Conservation (phyloP, 2,888 invertebrate genomes). For the Rhamphomyia laevipes region DNA sequence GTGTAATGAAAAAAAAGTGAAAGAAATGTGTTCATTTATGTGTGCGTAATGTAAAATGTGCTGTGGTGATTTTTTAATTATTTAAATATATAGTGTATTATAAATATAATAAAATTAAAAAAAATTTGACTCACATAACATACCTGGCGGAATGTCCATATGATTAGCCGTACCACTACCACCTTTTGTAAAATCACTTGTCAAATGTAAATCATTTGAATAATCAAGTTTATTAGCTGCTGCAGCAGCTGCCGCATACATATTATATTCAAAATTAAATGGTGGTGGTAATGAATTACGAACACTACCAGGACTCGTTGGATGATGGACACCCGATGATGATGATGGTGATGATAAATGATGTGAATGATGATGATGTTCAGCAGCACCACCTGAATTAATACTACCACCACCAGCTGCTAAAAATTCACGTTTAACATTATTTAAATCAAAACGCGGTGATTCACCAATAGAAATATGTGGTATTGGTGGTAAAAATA, state of each 20-base stretch:
- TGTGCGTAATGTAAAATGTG: too few species aligned
- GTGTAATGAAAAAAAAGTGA: too few species aligned
- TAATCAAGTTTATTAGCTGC: constrained; percentile 25
- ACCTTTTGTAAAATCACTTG: constrained; percentile 34
- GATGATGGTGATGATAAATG: constrained; percentile 23
- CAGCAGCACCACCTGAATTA: constrained; percentile 20
- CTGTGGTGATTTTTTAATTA: too few species aligned
- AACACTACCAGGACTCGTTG: constrained; percentile 14
- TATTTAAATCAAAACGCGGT: constrained; percentile 31
- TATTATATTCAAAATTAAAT: constrained; percentile 17
- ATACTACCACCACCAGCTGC: constrained; percentile 8
- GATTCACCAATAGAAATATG: constrained; percentile 35
- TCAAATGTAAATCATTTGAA: constrained; percentile 34
- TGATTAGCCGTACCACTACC: constrained; percentile 25
- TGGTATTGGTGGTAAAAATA: constrained; percentile 33
- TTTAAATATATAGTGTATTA: not conserved
- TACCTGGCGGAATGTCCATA: constrained; percentile 39
- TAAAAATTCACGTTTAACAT: constrained; percentile 29
- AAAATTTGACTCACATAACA: constrained; percentile 14
- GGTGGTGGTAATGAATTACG: constrained; percentile 13
- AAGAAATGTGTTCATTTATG: too few species aligned
- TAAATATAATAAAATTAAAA: too few species aligned
- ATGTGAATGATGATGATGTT: constrained; percentile 31
- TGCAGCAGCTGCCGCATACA: constrained; percentile 10
- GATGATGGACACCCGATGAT: constrained; percentile 2